A percentile compares a stretch with the other conserved stretches of the same genome.
These are phyloP conservation scores for Rana temporaria DNA, from an alignment of 2,113 vertebrate species.

Conservation along the genomic window DNA sequence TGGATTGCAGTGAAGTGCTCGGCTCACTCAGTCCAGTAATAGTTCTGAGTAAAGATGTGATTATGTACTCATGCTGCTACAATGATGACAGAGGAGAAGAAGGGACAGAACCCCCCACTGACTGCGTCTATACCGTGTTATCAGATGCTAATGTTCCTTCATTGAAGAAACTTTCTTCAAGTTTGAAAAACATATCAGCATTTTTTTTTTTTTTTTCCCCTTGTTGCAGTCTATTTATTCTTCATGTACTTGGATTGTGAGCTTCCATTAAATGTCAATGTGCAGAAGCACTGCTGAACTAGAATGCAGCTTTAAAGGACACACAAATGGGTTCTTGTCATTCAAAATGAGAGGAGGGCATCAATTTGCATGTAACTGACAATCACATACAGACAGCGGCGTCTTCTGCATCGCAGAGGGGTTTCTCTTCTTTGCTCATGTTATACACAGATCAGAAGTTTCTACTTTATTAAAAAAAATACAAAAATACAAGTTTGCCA, in stretches of 20 bases:
- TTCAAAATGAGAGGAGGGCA: slow-evolving; percentile 20
- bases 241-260: neutral
- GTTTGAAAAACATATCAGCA: slow-evolving; percentile 35
- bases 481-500: too few species aligned
- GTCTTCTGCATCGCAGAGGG: neutral
- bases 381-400: neutral
- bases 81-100: neutral
- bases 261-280: slow-evolving; percentile 43
- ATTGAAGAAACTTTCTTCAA: slow-evolving; percentile 11
- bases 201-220: neutral
- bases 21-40: neutral
- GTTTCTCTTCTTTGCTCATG: neutral
- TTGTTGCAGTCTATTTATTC: neutral
- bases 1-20: slow-evolving; percentile 6
- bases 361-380: slow-evolving; percentile 34
- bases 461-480: too few species aligned
- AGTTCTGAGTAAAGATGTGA: slow-evolving; percentile 36
- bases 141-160: slow-evolving; percentile 8
- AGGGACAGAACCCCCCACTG: slow-evolving; percentile 21
- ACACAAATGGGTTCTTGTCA: slow-evolving; percentile 36
- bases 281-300: neutral
- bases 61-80: slow-evolving; percentile 26
- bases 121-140: neutral
- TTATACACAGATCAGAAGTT: slow-evolving; percentile 1
- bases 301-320: slow-evolving; percentile 22